Evolutionary conservation across 2,113 vertebrate genomes (phyloP).

Genomic region (Antidorcas marsupialis): DNA sequence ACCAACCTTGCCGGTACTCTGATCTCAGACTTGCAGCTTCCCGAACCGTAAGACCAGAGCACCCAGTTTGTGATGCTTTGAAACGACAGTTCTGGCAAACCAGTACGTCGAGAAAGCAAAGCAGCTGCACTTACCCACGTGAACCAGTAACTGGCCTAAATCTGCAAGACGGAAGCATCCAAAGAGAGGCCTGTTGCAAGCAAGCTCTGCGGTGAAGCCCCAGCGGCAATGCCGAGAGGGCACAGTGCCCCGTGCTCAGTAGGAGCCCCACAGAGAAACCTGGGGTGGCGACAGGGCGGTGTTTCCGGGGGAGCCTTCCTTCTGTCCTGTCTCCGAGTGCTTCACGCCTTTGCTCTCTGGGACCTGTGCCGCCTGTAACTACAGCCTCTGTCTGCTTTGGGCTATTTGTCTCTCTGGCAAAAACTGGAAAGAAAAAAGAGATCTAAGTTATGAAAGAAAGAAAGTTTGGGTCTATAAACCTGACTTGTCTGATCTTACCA

Average conservation of each 20-base stretch:
- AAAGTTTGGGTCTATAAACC: not conserved
- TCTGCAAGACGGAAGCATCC: not conserved
- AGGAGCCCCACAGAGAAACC: not conserved
- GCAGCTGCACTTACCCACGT: accelerated
- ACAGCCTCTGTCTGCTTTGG: not conserved
- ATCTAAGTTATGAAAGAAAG: not conserved
- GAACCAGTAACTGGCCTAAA: not conserved
- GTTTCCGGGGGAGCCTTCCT: not conserved
- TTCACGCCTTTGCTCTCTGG: not conserved
- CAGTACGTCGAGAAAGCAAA: not conserved
- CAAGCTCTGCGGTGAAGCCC: not conserved
- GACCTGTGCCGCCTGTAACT: not conserved
- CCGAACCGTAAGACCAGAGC: not conserved
- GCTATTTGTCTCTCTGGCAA: not conserved
- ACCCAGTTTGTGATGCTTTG: not conserved
- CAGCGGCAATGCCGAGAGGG: not conserved
- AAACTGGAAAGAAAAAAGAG: not conserved
- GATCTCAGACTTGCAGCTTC: not conserved
- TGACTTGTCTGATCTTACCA: not conserved
- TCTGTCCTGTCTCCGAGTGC: not conserved
- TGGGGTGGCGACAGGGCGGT: not conserved
- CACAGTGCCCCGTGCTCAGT: accelerated
- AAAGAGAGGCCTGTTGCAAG: not conserved
- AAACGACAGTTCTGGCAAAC: not conserved
- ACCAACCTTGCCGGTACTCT: not conserved